Evolutionary conservation across 2,797 vertebrate species (phyloP), one percentile per base, ranked within the genome.

Genomic region (Sciaenops ocellatus): DNA sequence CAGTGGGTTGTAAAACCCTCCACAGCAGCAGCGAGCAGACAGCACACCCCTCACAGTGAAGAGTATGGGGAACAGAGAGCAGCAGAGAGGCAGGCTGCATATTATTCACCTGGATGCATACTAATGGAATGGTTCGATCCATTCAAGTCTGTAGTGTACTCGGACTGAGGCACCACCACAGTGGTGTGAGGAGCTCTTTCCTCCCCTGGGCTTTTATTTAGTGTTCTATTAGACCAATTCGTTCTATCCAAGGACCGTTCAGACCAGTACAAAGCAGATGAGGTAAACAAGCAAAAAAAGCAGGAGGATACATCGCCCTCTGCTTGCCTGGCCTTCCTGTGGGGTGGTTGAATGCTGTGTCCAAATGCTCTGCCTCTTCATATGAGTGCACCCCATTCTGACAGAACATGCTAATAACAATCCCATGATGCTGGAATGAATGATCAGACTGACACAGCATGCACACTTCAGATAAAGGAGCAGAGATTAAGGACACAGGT

Each of bases 1-100:
- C 83, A 82, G 74, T 81, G 87, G 88, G 81, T 24, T 76, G 67
- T 69, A 66, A 50, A 80, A 87, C 81, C 88, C 72, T 82, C 78
- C 80, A 89, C 83, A 85, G 85, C 81, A 95, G 93, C 94, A 95
- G 94, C 90, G 76, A 90, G 87, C 69, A 74, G 86, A 90, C 80
- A 79, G 80, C 76, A 78, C 74, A 74, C 69, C 76, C 80, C 80
- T 70, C 85, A 79, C 55, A 74, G 87, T 69, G 13, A 2, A 54
- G 46, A 76, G 44, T 1, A 1, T 54, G 71, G 76, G 77, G 74
- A 67, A 79, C 54, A 57, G 67, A 68, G 79, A 82, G 79, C 83
- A 82, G 83, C 75, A 77, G 69, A 81, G 68, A 79, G 51, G 62
- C 70, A 57, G 63, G 44, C 54, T 82, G 76, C 82, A 76, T 69